phyloP scores from a whole-genome alignment of 2,113 vertebrate species.

The Garra rufa region DNA sequence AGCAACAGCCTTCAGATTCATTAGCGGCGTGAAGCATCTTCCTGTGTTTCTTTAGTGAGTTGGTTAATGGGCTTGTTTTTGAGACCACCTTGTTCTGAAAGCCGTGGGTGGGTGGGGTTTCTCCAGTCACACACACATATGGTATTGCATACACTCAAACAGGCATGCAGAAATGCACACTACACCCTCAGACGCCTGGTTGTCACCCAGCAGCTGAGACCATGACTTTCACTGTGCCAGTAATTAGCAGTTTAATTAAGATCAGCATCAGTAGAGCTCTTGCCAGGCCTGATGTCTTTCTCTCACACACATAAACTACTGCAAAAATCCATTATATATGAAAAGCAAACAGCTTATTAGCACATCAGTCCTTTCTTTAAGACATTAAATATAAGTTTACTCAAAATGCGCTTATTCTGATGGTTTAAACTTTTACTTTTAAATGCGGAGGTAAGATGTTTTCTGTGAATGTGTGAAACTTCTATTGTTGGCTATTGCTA shows the following conservation, averaged over 20 bases:
- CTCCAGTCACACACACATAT: not conserved
- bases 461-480: too few species aligned
- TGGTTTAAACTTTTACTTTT: too few species aligned
- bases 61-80: slow-evolving; percentile 42
- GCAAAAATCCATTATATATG: not conserved
- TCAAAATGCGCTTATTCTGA: too few species aligned
- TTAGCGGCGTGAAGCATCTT: slow-evolving; percentile 30
- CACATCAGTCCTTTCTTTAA: not conserved
- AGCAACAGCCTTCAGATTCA: slow-evolving; percentile 42
- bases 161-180: not conserved
- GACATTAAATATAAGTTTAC: too few species aligned
- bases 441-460: too few species aligned
- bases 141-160: not conserved
- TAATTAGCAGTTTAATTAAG: slow-evolving; percentile 86
- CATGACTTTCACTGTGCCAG: slow-evolving; percentile 78
- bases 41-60: slow-evolving; percentile 15
- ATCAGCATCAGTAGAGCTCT: slow-evolving; percentile 72
- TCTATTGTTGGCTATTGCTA: too few species aligned
- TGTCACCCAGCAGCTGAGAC: slow-evolving; percentile 61
- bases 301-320: slow-evolving; percentile 32
- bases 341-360: not conserved
- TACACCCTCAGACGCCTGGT: slow-evolving; percentile 36
- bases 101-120: not conserved
- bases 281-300: slow-evolving; percentile 59
- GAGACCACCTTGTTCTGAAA: slow-evolving; percentile 18